phyloP scores from a whole-genome alignment of 2,113 vertebrate genomes.

The Percopsis transmontana region DNA sequence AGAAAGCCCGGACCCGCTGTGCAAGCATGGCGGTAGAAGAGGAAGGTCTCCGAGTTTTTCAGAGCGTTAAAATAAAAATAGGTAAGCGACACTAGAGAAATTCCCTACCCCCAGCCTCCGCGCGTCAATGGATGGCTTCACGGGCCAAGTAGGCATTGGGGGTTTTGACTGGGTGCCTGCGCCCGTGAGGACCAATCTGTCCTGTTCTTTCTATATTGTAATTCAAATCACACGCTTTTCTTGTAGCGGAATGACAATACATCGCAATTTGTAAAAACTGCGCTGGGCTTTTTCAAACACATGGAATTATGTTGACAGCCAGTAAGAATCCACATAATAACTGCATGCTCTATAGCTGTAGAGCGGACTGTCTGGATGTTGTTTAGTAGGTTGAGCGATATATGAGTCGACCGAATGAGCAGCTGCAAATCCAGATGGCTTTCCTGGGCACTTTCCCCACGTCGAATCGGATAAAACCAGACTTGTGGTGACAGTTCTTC shows the following conservation, averaged over 20 bases:
- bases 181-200: conserved; percentile 30
- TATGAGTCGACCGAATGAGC: conserved; percentile 25
- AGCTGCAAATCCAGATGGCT: conserved; percentile 57
- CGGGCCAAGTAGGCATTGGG: conserved; percentile 41
- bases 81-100: conserved; percentile 76
- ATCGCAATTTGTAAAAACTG: conserved; percentile 18
- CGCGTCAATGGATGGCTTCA: conserved; percentile 52
- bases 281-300: background rate
- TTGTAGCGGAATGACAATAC: conserved; percentile 4
- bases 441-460: conserved; percentile 17
- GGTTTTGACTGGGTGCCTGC: conserved; percentile 30
- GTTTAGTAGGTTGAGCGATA: conserved; percentile 7
- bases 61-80: conserved; percentile 97
- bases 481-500: conserved; percentile 10
- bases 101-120: conserved; percentile 58
- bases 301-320: conserved; percentile 38
- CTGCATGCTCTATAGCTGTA: conserved; percentile 16
- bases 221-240: conserved; percentile 68
- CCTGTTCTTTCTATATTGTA: conserved; percentile 54
- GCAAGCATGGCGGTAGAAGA: conserved; percentile 93
- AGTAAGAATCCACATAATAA: conserved; percentile 35
- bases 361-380: conserved; percentile 14
- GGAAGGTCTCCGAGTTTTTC: conserved; percentile 93
- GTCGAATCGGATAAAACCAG: conserved; percentile 31
- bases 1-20: conserved; percentile 53